phyloP scores from a whole-genome alignment of 2,888 invertebrate genomes.

The Troides oblongomaculatus region DNA sequence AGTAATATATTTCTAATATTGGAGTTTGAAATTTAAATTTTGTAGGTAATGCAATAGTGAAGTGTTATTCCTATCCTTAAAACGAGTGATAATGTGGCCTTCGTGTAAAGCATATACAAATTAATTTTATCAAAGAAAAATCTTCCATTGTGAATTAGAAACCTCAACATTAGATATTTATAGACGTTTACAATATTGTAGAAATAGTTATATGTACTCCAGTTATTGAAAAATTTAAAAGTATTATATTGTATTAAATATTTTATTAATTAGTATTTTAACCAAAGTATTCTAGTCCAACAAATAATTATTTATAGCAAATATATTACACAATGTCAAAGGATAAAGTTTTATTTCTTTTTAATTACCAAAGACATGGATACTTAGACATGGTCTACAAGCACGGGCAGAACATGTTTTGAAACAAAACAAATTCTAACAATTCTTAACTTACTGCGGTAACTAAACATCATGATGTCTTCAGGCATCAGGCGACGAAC shows the following conservation, averaged over 20 bases:
- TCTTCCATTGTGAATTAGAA: conserved; percentile 62
- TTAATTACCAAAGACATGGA: not conserved
- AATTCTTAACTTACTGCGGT: no score
- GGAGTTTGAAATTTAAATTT: not conserved
- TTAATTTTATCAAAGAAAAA: conserved; percentile 43
- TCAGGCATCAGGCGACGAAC: no score
- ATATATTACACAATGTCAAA: conserved; percentile 25
- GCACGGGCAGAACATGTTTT: not conserved
- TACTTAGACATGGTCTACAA: no score
- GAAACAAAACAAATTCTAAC: not conserved
- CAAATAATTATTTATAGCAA: conserved; percentile 29
- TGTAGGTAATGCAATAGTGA: not conserved
- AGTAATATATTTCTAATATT: not conserved
- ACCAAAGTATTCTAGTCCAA: conserved; percentile 36
- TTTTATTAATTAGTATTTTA: conserved; percentile 29
- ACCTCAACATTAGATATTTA: conserved; percentile 35
- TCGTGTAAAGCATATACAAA: conserved; percentile 51
- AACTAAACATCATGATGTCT: no score
- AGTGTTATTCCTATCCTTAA: conserved; percentile 14
- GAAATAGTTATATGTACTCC: conserved; percentile 13
- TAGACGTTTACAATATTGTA: conserved; percentile 29
- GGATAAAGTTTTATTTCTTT: conserved; percentile 24
- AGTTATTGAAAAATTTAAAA: conserved; percentile 3
- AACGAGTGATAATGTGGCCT: conserved; percentile 71
- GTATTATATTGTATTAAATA: conserved; percentile 16